These are phyloP conservation scores for Cynopterus sphinx DNA, from an alignment of 2,797 vertebrate genomes.

Conservation along the genomic window DNA sequence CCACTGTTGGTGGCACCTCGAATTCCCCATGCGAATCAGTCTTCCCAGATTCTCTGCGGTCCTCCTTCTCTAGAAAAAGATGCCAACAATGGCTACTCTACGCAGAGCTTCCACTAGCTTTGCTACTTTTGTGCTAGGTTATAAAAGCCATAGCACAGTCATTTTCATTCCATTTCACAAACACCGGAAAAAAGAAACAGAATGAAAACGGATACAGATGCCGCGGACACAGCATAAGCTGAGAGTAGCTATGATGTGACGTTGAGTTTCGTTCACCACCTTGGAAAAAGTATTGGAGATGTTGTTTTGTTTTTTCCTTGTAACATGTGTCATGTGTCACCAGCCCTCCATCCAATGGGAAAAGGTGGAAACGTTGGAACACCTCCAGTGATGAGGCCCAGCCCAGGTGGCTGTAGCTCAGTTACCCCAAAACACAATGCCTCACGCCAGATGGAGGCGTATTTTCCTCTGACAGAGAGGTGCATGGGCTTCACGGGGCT, in stretches of 20 bases:
- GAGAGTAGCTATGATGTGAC: background rate
- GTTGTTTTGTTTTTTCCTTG: background rate
- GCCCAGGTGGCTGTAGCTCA: too few relatives aligned
- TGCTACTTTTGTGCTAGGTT: background rate
- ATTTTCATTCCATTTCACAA: constrained; percentile 8
- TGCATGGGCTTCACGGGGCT: background rate
- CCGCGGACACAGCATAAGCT: background rate
- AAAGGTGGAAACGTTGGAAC: background rate
- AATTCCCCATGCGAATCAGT: background rate
- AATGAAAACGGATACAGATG: background rate
- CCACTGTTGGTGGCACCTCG: background rate
- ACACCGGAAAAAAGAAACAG: background rate
- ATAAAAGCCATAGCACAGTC: background rate
- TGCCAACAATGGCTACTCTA: background rate
- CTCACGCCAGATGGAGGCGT: background rate
- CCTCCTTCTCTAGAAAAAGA: background rate
- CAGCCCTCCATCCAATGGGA: background rate
- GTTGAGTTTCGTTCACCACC: background rate
- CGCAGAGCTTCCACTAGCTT: background rate
- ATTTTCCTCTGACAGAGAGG: background rate
- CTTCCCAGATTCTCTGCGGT: background rate
- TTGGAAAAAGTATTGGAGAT: background rate
- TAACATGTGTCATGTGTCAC: background rate
- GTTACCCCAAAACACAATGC: background rate
- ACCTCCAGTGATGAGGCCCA: background rate